These are phyloP conservation scores for Gallinago media DNA, from an alignment of 2,113 vertebrate species.

Conservation along the genomic window DNA sequence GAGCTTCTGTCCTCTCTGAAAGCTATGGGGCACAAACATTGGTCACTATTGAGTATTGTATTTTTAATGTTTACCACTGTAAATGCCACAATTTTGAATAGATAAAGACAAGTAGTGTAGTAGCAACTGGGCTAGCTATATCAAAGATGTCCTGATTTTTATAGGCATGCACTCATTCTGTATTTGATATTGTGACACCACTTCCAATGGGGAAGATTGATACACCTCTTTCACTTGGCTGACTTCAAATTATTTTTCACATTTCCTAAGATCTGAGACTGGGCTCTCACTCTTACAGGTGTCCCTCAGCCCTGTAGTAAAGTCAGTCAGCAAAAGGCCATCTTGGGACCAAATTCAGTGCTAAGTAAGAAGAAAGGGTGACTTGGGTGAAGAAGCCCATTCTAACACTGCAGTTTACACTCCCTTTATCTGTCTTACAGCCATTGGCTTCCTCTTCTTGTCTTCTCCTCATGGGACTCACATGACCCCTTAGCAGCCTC, in stretches of 20 bases:
- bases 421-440: neutral
- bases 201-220: neutral
- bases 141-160: neutral
- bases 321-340: neutral
- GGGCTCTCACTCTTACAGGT: neutral
- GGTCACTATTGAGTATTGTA: constrained; percentile 21
- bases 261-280: neutral
- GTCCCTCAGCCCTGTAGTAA: neutral
- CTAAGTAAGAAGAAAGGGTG: neutral
- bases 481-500: neutral
- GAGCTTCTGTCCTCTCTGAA: constrained; percentile 39
- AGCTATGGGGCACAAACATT: neutral
- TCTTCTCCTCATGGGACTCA: neutral
- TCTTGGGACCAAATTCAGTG: neutral
- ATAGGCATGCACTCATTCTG: neutral
- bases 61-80: constrained; percentile 26
- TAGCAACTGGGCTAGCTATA: neutral
- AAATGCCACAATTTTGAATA: neutral
- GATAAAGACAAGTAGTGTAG: neutral
- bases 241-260: neutral
- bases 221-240: neutral
- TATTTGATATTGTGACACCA: neutral
- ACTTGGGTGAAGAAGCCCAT: neutral
- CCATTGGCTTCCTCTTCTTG: neutral
- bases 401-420: neutral